A percentile compares a stretch with the other conserved stretches of the same genome.
These are phyloP conservation scores for Leuctra nigra DNA, from an alignment of 2,888 invertebrate species.

Conservation along the genomic window DNA sequence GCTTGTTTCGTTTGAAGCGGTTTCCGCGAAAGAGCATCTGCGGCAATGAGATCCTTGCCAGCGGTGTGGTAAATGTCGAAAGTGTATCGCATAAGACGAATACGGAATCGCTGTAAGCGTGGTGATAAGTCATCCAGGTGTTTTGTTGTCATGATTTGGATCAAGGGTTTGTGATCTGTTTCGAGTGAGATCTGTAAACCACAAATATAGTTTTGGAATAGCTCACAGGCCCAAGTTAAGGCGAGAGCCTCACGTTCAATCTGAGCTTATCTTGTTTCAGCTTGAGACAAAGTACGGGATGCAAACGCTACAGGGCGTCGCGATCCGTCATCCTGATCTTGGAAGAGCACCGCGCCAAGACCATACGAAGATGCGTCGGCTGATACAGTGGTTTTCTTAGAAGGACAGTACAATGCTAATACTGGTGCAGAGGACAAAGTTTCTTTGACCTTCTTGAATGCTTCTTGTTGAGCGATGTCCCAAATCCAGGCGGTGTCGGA, in stretches of 20 bases:
- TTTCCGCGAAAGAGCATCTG: slow-evolving; percentile 3
- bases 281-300: slow-evolving; percentile 26
- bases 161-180: slow-evolving; percentile 18
- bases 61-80: background rate
- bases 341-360: slow-evolving; percentile 26
- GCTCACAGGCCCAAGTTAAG: background rate
- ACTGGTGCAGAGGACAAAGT: slow-evolving; percentile 8
- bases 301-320: slow-evolving; percentile 20
- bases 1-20: background rate
- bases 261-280: slow-evolving; percentile 19
- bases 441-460: slow-evolving; percentile 9
- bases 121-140: background rate
- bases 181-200: background rate
- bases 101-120: background rate
- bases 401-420: slow-evolving; percentile 20
- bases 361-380: slow-evolving; percentile 29
- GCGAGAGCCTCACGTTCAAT: slow-evolving; percentile 13
- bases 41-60: slow-evolving; percentile 3
- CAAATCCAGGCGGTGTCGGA: background rate
- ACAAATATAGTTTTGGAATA: background rate
- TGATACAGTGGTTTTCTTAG: slow-evolving; percentile 23
- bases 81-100: background rate
- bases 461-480: background rate
- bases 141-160: too few relatives aligned
- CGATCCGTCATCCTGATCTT: slow-evolving; percentile 23